phyloP scores from a whole-genome alignment of 2,888 invertebrate genomes.

The Alcis repandata region DNA sequence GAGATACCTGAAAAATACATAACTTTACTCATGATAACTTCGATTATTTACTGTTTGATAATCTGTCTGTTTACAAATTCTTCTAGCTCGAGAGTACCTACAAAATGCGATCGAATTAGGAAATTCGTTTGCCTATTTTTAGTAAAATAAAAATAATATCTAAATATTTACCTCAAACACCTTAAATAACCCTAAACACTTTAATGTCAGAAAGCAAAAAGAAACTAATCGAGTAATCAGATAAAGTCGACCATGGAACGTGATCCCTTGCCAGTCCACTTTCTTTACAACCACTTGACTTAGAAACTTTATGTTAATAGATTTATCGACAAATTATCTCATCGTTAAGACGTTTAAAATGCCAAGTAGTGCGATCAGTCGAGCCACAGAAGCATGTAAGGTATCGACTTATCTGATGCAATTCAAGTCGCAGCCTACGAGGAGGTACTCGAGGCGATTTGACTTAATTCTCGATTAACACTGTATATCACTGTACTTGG shows the following conservation, averaged over 20 bases:
- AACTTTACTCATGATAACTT: no score
- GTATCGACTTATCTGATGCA: conserved; percentile 49
- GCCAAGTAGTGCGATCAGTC: conserved; percentile 30
- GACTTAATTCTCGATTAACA: conserved; percentile 51
- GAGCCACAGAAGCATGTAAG: conserved; percentile 45
- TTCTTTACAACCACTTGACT: conserved; percentile 11
- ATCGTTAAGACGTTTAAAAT: conserved; percentile 34
- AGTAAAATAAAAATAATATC: no score
- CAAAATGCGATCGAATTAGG: no score
- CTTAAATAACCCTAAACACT: background rate
- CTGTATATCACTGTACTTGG: conserved; percentile 45
- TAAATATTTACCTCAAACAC: background rate
- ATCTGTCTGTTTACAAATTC: no score
- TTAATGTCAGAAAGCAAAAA: background rate
- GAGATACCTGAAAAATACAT: no score
- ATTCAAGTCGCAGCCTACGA: conserved; percentile 34
- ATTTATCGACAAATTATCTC: conserved; percentile 36
- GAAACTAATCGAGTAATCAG: conserved; percentile 6
- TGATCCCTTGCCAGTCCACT: background rate
- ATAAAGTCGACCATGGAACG: conserved; percentile 3
- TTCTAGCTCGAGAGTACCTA: no score
- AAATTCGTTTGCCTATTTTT: no score
- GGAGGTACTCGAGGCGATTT: conserved; percentile 47
- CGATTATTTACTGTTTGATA: no score
- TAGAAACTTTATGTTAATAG: conserved; percentile 30